These are phyloP conservation scores for Hoplostethus mediterraneus DNA, from an alignment of 2,797 vertebrate genomes.

Conservation along the genomic window DNA sequence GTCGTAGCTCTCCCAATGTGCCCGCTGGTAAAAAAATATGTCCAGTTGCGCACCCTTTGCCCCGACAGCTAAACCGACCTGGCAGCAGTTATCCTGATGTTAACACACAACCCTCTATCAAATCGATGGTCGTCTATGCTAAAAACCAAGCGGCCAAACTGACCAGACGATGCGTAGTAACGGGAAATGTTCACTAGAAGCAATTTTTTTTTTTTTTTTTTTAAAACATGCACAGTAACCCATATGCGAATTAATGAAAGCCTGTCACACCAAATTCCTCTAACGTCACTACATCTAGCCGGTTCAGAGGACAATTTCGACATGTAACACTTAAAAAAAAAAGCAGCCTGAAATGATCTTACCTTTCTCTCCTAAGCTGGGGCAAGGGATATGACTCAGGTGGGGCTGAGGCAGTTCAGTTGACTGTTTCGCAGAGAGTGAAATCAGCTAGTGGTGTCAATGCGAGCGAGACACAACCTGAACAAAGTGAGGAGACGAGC, in stretches of 20 bases:
- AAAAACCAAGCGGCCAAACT: slow-evolving; percentile 41
- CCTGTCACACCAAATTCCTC: slow-evolving; percentile 13
- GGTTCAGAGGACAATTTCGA: slow-evolving; percentile 15
- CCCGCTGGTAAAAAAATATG: slow-evolving; percentile 23
- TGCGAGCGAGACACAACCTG: slow-evolving; percentile 47
- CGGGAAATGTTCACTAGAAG: neutral
- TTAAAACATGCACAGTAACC: slow-evolving; percentile 24
- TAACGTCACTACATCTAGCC: slow-evolving; percentile 27
- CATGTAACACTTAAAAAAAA: slow-evolving; percentile 29
- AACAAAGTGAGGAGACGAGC: slow-evolving; percentile 65
- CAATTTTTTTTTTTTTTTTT: neutral
- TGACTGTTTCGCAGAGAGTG: slow-evolving; percentile 29
- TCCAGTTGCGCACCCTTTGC: slow-evolving; percentile 46
- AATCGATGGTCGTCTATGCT: slow-evolving; percentile 2
- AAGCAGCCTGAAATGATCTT: slow-evolving; percentile 49
- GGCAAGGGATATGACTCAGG: slow-evolving; percentile 42
- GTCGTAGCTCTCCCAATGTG: neutral
- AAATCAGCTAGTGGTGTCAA: slow-evolving; percentile 57
- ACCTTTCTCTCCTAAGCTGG: slow-evolving; percentile 62
- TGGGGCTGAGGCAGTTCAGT: slow-evolving; percentile 32
- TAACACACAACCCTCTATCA: slow-evolving; percentile 33
- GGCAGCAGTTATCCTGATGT: slow-evolving; percentile 15
- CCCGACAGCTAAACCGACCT: slow-evolving; percentile 4
- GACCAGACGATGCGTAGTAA: slow-evolving; percentile 23
- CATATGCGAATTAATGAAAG: slow-evolving; percentile 3